These are phyloP conservation scores for Pterocles gutturalis DNA, from an alignment of 2,113 vertebrate species.

Conservation along the genomic window DNA sequence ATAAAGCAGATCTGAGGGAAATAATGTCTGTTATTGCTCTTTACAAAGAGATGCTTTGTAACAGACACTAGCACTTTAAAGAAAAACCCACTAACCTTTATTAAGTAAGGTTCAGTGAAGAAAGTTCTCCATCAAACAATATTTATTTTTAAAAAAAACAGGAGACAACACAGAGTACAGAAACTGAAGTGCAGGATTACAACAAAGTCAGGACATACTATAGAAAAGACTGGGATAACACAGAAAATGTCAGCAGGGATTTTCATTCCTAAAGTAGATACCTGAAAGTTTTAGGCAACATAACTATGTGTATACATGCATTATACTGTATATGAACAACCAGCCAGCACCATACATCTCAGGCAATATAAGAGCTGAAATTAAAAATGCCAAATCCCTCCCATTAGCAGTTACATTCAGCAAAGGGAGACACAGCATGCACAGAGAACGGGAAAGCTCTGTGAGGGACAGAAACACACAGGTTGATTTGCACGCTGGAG, in stretches of 20 bases:
- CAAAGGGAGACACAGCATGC: neutral
- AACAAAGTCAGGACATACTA: neutral
- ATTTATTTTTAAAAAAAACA: neutral
- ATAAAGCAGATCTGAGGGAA: neutral
- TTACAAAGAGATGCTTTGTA: neutral
- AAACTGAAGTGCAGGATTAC: neutral
- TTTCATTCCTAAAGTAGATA: neutral
- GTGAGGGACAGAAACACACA: neutral
- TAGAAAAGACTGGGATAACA: neutral
- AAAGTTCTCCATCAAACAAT: neutral
- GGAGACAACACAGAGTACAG: neutral
- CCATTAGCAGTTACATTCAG: neutral
- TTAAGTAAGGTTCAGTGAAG: neutral
- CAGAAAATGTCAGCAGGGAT: neutral
- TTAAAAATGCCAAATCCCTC: neutral
- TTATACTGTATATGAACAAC: neutral
- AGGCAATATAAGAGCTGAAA: neutral
- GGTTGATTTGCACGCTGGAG: neutral
- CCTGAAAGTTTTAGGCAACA: neutral
- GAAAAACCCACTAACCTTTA: neutral
- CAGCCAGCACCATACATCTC: neutral
- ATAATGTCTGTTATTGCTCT: neutral
- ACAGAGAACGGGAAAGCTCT: neutral
- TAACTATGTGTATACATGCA: accelerated
- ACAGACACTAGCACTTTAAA: neutral